Conservation (phyloP, 2,113 vertebrate species). For the Alces alces region DNA sequence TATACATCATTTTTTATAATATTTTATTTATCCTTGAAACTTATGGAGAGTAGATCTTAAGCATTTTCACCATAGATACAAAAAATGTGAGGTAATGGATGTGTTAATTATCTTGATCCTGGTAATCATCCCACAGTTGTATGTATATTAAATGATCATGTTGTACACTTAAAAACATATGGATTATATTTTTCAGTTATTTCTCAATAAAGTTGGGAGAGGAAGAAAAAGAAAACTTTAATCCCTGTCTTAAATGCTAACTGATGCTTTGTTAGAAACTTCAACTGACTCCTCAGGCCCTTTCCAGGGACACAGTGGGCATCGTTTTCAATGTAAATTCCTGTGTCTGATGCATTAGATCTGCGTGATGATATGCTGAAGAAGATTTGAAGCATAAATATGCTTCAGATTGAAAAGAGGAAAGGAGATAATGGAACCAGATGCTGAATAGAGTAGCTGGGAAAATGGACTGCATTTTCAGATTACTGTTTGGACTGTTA, state of each 20-base stretch:
- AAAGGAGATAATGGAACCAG: neutral
- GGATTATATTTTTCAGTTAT: neutral
- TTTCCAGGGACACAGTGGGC: neutral
- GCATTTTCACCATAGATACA: neutral
- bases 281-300: neutral
- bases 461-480: constrained; percentile 10
- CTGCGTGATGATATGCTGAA: neutral
- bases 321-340: neutral
- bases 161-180: neutral
- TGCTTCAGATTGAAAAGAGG: neutral
- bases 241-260: neutral
- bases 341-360: neutral
- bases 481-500: constrained; percentile 22
- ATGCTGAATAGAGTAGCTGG: neutral
- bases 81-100: neutral
- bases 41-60: neutral
- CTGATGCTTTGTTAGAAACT: neutral
- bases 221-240: neutral
- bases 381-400: constrained; percentile 20
- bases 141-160: neutral
- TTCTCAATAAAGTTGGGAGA: neutral
- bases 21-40: neutral
- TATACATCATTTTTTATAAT: neutral
- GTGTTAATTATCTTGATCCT: neutral
- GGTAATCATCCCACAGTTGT: neutral